phyloP scores from a whole-genome alignment of 2,113 vertebrate genomes.

The Mus pahari region DNA sequence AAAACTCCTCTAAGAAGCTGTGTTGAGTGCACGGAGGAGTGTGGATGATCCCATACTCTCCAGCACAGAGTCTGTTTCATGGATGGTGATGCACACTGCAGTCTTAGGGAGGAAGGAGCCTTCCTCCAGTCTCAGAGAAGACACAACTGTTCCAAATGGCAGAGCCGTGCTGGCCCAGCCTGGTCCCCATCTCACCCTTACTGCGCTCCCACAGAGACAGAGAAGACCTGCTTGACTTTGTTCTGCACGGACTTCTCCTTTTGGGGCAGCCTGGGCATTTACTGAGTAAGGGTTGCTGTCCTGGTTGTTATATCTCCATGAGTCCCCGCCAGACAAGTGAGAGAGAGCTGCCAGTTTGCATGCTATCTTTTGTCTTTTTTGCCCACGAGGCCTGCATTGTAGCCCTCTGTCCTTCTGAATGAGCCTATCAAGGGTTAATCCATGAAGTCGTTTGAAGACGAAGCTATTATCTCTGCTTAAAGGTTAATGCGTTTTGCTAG shows the following conservation, averaged over 20 bases:
- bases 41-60: accelerated
- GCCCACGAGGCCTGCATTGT: neutral
- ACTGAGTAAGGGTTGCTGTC: accelerated
- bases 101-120: neutral
- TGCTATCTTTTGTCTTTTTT: neutral
- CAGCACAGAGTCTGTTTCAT: accelerated
- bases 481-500: conserved; percentile 77
- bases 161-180: neutral
- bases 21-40: neutral
- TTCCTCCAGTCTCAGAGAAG: neutral
- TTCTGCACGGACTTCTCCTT: neutral
- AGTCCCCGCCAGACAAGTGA: neutral
- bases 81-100: accelerated
- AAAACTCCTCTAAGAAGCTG: neutral
- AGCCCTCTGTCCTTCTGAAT: neutral
- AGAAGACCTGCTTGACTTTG: too few relatives aligned
- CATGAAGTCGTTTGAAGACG: conserved; percentile 64
- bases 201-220: too few relatives aligned
- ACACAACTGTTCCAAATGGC: accelerated
- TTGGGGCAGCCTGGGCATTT: neutral
- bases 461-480: conserved; percentile 75
- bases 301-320: accelerated
- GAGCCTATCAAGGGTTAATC: conserved; percentile 41
- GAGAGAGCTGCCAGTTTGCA: neutral
- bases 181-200: neutral